Conservation (phyloP, 2,113 vertebrate species). For the Alexandromys fortis region DNA sequence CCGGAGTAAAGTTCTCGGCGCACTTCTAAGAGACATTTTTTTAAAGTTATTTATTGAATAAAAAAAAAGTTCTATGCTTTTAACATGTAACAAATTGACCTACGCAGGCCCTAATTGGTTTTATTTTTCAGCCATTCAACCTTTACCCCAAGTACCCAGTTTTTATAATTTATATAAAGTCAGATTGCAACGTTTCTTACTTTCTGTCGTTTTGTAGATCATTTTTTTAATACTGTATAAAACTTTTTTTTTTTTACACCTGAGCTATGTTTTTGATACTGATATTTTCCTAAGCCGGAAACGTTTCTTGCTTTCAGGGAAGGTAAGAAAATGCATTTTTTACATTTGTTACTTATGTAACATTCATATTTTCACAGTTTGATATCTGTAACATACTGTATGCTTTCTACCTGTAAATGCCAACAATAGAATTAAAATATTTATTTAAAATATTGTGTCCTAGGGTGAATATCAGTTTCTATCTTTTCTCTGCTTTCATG, state of each 20-base stretch:
- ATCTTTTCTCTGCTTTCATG: not conserved
- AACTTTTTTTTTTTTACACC: slow-evolving; percentile 91
- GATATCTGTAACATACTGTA: slow-evolving; percentile 99
- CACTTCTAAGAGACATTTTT: slow-evolving; percentile 65
- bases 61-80: slow-evolving; percentile 84
- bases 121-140: slow-evolving; percentile 75
- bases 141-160: slow-evolving; percentile 68
- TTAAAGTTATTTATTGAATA: slow-evolving; percentile 87
- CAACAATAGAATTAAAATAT: slow-evolving; percentile 99
- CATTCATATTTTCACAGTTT: slow-evolving; percentile 99
- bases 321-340: slow-evolving; percentile 97
- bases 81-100: slow-evolving; percentile 77
- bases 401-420: slow-evolving; percentile 99
- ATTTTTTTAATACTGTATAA: slow-evolving; percentile 92
- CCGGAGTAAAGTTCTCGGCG: slow-evolving; percentile 76
- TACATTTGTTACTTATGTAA: slow-evolving; percentile 99
- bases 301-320: slow-evolving; percentile 98
- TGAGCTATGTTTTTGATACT: slow-evolving; percentile 97
- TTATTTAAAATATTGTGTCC: slow-evolving; percentile 94
- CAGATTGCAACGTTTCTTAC: slow-evolving; percentile 85
- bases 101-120: slow-evolving; percentile 82
- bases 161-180: slow-evolving; percentile 88
- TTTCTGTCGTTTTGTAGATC: slow-evolving; percentile 90
- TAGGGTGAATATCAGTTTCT: not conserved
- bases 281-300: slow-evolving; percentile 98